Percentiles rank a stretch among this genome's conserved stretches.
Conservation (phyloP, 2,113 vertebrate genomes). For the Cygnus atratus region DNA sequence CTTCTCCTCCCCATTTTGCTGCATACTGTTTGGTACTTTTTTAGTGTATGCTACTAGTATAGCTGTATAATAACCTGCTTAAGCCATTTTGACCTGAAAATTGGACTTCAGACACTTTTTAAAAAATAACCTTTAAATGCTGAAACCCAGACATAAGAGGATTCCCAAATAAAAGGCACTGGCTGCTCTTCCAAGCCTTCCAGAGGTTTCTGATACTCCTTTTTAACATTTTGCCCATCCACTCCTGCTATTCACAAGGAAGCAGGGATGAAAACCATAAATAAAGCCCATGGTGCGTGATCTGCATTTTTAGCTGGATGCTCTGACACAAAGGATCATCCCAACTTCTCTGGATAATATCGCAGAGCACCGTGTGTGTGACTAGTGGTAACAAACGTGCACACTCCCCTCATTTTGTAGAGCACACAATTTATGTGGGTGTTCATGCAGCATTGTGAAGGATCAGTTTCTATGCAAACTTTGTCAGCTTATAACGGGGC, state of each 20-base stretch:
- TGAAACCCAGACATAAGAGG: not conserved
- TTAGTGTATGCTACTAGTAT: not conserved
- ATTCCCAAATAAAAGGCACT: not conserved
- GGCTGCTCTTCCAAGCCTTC: not conserved
- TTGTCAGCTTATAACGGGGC: not conserved
- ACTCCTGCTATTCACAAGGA: not conserved
- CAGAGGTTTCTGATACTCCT: not conserved
- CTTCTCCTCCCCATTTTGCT: not conserved
- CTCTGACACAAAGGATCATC: not conserved
- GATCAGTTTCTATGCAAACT: conserved; percentile 17
- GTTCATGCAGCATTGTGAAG: not conserved
- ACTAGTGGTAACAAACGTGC: conserved; percentile 38
- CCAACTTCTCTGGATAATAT: not conserved
- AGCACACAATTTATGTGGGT: not conserved
- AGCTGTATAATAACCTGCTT: not conserved
- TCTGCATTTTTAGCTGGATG: conserved; percentile 20
- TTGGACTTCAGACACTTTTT: not conserved
- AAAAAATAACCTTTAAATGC: not conserved
- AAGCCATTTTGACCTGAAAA: not conserved
- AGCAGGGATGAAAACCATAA: not conserved
- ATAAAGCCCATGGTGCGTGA: not conserved
- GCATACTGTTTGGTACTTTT: not conserved
- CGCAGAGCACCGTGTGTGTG: not conserved
- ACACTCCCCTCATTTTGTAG: not conserved
- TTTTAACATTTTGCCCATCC: not conserved